Evolutionary conservation across 1,140 invertebrate genomes (phyloP), one percentile per base, ranked within the genome.

Genomic region (Ips typographus): DNA sequence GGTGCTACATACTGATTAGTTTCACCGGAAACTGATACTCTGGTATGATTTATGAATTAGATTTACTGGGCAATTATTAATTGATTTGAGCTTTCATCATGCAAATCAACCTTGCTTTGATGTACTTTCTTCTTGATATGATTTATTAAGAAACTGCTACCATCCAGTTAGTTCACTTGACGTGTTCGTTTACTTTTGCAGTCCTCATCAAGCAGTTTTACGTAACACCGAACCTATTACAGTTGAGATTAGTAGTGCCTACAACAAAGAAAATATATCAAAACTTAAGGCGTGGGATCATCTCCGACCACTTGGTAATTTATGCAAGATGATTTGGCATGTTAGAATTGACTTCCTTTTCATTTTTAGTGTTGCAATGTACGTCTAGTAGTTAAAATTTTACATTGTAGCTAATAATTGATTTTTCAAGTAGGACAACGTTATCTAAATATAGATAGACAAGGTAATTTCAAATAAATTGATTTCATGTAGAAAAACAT

Each of bases 291-390:
- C 57, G 39, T 41, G 57, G 8, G 57, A 59, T 59, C 57, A 40
- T 59, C 57, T 40, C 8, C 7, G n/a, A 59, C 57, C 8, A 2
- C 38, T 5, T 36, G 6, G 37, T 59, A 59, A 59, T 59, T 59
- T 59, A 59, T 59, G 39, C 39, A 59, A 41, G 57, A 59, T 59
- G 57, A 59, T 41, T 59, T 59, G 40, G 57, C 57, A 59, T 59
- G 57, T 59, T 59, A 36, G 57, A 40, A 6, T 59, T 59, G 7
- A 6, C 57, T 59, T 59, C 57, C 38, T 59, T 59, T 8, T 59
- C 40, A 59, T 59, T 59, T 55, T 42, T 2, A 3, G 57, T 59
- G 57, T 41, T 59, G 38, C 38, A 59, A 59, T 41, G 39, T 40
- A 41, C 40, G 40, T 3, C 38, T 55, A 49, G 44, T 22, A 59